Base-by-base conservation (phyloP, 2,888 invertebrate genomes). In the Syrista parreyssii region DNA sequence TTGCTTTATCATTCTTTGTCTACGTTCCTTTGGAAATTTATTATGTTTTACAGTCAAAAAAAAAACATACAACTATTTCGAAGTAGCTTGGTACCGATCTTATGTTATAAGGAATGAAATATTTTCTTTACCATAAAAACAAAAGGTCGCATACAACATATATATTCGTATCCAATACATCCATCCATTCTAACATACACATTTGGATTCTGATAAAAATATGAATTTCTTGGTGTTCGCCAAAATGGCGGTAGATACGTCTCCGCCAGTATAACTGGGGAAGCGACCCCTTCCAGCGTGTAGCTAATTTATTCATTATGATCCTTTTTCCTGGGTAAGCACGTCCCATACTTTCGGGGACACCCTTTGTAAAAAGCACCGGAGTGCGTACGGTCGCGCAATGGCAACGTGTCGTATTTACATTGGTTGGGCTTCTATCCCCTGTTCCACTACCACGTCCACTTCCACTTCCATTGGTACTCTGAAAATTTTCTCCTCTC, bases 301-400 rank as follows among this genome's bases (percentile, higher is more conserved):
- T 81, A 86, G 87, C 90, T 90, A 89, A 90, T 90, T 90, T 90
- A 90, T 90, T 90, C 90, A 90, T 90, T 90, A 36, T 89, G 89
- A 86, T 89, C 88, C 88, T 89, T 90, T 89, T 89, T 88, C 88
- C 12, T n/a, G 84, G 87, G 86, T 83, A 88, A 55, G 84, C 86
- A 86, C 86, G 87, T 79, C 83, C 71, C 85, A 86, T 86, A 87
- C 87, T 90, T 90, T 90, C 86, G 86, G 87, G 84, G 55, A 86
- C 88, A 88, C 88, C 89, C 90, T 89, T 90, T 89, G 87, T 87
- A 88, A 87, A 89, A 88, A 88, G 87, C 86, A 82, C 81, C 84
- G 84, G 84, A 86, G 88, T 88, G 88, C 89, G 89, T 88, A 89
- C 87, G 88, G 73, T 75, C 73, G 88, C 86, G 86, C 88, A 55